Percentiles rank a stretch among this genome's conserved stretches.
phyloP scores from a whole-genome alignment of 2,888 invertebrate species.

The Drosophila mulleri region DNA sequence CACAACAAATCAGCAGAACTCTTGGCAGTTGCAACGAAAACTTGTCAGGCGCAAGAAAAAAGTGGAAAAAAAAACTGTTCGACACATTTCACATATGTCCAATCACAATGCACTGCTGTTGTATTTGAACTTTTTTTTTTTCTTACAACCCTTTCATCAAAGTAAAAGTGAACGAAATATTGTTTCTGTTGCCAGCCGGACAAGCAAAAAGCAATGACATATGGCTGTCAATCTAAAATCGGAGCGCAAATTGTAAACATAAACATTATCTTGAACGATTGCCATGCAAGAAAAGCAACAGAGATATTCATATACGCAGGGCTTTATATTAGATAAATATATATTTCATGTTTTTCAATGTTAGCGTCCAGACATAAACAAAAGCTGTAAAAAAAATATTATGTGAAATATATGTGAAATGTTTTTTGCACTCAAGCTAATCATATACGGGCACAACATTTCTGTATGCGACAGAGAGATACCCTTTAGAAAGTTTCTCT shows the following conservation, averaged over 20 bases:
- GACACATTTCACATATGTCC: conserved; percentile 50
- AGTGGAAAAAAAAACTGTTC: background rate
- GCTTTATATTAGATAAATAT: conserved; percentile 28
- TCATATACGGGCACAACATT: conserved; percentile 13
- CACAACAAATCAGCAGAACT: conserved; percentile 52
- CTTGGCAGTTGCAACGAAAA: conserved; percentile 47
- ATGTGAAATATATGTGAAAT: conserved; percentile 9
- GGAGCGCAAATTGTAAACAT: conserved; percentile 50
- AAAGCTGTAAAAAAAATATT: conserved; percentile 35
- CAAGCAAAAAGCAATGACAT: conserved; percentile 18
- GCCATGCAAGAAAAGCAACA: conserved; percentile 3
- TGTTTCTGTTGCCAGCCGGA: background rate
- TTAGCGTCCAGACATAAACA: conserved; percentile 61
- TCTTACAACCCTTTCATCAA: background rate
- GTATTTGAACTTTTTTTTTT: conserved; percentile 24
- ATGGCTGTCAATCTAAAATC: conserved; percentile 61
- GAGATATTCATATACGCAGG: conserved; percentile 4
- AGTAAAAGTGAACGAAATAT: background rate
- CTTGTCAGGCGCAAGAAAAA: conserved; percentile 11
- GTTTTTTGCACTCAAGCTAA: conserved; percentile 12
- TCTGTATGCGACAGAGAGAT: background rate
- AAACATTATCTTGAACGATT: conserved; percentile 46
- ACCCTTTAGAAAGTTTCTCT: background rate
- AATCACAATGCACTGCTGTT: conserved; percentile 30
- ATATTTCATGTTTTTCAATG: conserved; percentile 38